These are phyloP conservation scores for Poeciliopsis gracilis DNA, from an alignment of 2,797 vertebrate species.

Conservation along the genomic window DNA sequence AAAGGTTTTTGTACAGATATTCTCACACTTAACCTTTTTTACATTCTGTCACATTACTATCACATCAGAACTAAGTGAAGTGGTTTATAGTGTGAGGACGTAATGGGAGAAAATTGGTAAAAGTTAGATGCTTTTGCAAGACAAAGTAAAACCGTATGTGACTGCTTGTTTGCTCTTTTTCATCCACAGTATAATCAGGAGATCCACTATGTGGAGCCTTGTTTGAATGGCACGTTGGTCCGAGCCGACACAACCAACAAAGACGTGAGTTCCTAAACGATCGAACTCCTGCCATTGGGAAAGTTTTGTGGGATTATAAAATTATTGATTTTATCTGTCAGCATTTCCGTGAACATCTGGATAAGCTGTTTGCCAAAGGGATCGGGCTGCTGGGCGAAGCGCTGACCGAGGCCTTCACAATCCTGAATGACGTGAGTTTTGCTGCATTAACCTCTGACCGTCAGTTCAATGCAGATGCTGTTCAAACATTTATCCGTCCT, in stretches of 20 bases:
- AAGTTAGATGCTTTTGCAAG: not conserved
- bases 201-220: conserved; percentile 95
- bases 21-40: not conserved
- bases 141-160: not conserved
- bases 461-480: conserved; percentile 19
- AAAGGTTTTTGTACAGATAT: not conserved
- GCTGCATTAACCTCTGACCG: conserved; percentile 7
- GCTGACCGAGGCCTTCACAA: conserved; percentile 93
- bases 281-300: not conserved
- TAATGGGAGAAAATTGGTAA: not conserved
- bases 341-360: conserved; percentile 97
- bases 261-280: conserved; percentile 84
- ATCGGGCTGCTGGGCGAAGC: conserved; percentile 95
- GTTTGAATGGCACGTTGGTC: conserved; percentile 95
- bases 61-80: not conserved
- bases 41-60: not conserved
- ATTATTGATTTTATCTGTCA: conserved; percentile 61
- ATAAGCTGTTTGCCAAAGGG: conserved; percentile 97
- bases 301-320: not conserved
- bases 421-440: conserved; percentile 91
- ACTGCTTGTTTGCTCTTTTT: conserved; percentile 2
- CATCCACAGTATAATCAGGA: conserved; percentile 92
- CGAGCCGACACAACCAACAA: conserved; percentile 96
- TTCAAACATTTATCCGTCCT: conserved; percentile 32
- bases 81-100: not conserved